These are phyloP conservation scores for Meiosimyza platycephala DNA, from an alignment of 2,888 invertebrate genomes.

Conservation along the genomic window DNA sequence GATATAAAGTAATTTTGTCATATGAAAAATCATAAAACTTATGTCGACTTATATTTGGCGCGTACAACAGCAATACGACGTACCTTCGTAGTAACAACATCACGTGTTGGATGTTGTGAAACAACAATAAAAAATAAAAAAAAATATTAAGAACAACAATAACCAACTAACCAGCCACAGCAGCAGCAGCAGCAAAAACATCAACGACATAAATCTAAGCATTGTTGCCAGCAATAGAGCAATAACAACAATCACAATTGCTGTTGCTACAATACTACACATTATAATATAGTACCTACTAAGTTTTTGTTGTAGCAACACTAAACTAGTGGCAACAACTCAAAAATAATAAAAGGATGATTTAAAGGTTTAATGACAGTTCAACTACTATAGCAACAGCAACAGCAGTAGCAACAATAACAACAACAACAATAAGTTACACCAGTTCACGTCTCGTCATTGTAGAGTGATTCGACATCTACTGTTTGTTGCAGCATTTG, in stretches of 20 bases:
- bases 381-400: slow-evolving; percentile 40
- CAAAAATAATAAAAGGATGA: slow-evolving; percentile 43
- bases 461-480: slow-evolving; percentile 7
- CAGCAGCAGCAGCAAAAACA: slow-evolving; percentile 18
- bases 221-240: neutral
- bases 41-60: too few species aligned
- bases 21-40: too few species aligned
- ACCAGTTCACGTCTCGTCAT: slow-evolving; percentile 23
- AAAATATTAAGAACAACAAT: neutral
- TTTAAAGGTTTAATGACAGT: slow-evolving; percentile 46
- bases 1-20: too few species aligned
- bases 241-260: slow-evolving; percentile 33
- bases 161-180: slow-evolving; percentile 29
- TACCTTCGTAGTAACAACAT: slow-evolving; percentile 38
- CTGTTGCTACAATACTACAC: neutral
- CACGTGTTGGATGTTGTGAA: slow-evolving; percentile 42
- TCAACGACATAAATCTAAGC: slow-evolving; percentile 28
- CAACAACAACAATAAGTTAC: slow-evolving; percentile 34
- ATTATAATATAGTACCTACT: neutral
- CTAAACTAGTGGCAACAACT: slow-evolving; percentile 12
- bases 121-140: slow-evolving; percentile 36
- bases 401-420: slow-evolving; percentile 35
- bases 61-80: too few species aligned
- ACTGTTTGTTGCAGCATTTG: neutral
- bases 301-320: neutral